Base-by-base conservation (phyloP, 1,140 invertebrate genomes). In the Calliopsis andreniformis region DNA sequence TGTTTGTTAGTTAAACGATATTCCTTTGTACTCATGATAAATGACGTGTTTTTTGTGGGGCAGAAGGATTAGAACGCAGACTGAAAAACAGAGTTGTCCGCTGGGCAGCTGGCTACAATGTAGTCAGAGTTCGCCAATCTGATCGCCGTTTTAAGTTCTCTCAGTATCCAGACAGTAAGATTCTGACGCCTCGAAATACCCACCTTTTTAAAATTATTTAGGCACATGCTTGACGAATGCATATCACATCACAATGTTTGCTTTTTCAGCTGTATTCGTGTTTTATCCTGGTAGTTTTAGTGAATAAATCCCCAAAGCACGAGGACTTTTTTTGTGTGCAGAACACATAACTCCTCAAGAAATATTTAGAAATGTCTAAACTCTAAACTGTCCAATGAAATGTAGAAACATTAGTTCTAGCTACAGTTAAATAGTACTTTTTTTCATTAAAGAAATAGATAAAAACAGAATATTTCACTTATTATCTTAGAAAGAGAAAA, bases 111-210 rank as follows among this genome's bases (percentile, higher is more conserved):
- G 90, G 91, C 89, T 92, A 92, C 87, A 89, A 91, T 88, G 88
- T 92, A 87, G 91, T 92, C 86, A 89, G 91, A 87, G 84, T 90
- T 69, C 90, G 91, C 86, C 88, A 92, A 78, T 89, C 89, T 86
- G 90, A 92, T 84, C 89, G 87, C 59, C 90, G 87, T 82, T 91
- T 91, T 92, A 88, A 89, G 86, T 92, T 92, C 90, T 89, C 89
- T 90, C 89, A 92, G 71, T 91, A 92, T 78, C 88, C 89, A 89
- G 87, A 90, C 87, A 89, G 91, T 92, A 92, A 92, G 91, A 87
- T 80, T 76, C 71, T 70, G 75, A 69, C 63, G 84, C 62, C 70
- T 80, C 76, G 58, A 82, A 76, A 58, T 78, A 82, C 82, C 64
- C 71, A 77, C 79, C 53, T 78, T 79, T 77, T 56, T 64, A 42